These are phyloP conservation scores for Nycticebus coucang DNA, from an alignment of 2,113 vertebrate species.

Conservation along the genomic window DNA sequence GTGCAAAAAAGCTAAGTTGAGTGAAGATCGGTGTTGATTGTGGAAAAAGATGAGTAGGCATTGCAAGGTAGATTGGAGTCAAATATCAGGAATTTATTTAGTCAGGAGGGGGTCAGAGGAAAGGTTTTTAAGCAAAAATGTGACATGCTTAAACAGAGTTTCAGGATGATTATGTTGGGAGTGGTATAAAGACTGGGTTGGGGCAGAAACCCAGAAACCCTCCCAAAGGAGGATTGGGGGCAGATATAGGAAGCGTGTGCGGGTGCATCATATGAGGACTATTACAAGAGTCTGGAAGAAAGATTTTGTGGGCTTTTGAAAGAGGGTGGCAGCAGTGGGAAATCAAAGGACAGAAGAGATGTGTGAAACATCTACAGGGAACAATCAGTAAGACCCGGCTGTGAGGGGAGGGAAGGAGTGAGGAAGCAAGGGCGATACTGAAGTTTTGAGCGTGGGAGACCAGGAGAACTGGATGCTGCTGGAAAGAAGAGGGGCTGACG, in stretches of 20 bases:
- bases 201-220: not conserved
- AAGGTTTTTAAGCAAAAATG: constrained; percentile 6
- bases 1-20: not conserved
- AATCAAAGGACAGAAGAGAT: not conserved
- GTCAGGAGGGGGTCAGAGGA: not conserved
- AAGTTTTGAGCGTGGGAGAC: not conserved
- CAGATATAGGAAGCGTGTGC: not conserved
- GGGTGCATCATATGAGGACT: not conserved
- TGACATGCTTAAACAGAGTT: not conserved
- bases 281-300: not conserved
- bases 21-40: not conserved
- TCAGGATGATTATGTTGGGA: not conserved
- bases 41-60: not conserved
- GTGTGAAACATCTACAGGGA: not conserved
- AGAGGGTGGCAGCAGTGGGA: not conserved
- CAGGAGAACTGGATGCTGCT: not conserved
- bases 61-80: not conserved
- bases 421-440: not conserved
- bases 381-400: not conserved
- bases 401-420: not conserved
- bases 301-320: not conserved
- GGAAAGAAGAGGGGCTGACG: not conserved
- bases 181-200: not conserved
- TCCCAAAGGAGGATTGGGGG: not conserved
- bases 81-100: not conserved